Conservation (phyloP, 2,888 invertebrate species). For the Schrankia costaestrigalis region DNA sequence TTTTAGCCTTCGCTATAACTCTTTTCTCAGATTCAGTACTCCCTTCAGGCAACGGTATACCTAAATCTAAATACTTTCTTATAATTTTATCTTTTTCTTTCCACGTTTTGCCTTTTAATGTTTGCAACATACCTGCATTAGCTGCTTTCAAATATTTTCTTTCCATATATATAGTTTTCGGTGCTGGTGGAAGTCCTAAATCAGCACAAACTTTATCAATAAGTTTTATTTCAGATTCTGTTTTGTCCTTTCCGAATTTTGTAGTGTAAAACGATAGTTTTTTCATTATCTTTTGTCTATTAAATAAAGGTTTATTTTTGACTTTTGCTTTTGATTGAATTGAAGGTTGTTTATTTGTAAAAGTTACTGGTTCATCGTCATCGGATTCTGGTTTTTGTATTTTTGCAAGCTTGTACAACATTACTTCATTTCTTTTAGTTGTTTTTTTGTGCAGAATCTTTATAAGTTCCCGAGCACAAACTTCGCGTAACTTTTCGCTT, state of each 20-base stretch:
- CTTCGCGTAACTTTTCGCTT: no score
- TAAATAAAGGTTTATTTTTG: conserved; percentile 31
- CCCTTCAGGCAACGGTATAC: conserved; percentile 26
- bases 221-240: conserved; percentile 38
- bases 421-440: no score
- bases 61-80: conserved; percentile 11
- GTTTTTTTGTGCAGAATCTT: no score
- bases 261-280: conserved; percentile 23
- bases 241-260: conserved; percentile 25
- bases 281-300: conserved; percentile 19
- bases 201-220: conserved; percentile 33
- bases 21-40: conserved; percentile 22
- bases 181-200: conserved; percentile 34
- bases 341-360: no score
- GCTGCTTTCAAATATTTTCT: conserved; percentile 25
- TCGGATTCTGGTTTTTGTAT: no score
- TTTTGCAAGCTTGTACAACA: no score
- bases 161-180: conserved; percentile 16
- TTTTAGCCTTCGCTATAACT: conserved; percentile 13
- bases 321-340: no score
- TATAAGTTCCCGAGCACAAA: no score
- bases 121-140: conserved; percentile 24
- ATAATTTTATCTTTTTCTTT: conserved; percentile 27
- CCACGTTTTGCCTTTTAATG: conserved; percentile 26
- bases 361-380: no score